phyloP scores from a whole-genome alignment of 2,797 vertebrate species.

The Mico argentatus region DNA sequence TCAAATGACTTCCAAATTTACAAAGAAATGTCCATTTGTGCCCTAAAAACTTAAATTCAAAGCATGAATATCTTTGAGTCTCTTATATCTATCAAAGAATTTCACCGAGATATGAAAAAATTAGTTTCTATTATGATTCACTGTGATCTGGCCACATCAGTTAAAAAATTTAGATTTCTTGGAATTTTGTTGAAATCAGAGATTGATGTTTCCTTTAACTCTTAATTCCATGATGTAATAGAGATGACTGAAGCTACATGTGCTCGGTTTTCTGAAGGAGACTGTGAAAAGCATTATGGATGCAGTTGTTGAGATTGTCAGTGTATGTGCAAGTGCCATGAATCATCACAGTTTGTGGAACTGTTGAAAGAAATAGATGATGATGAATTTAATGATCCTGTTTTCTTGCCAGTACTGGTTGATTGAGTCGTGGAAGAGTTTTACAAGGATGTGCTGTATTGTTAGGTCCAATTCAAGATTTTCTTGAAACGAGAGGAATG shows the following conservation, averaged over 20 bases:
- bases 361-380: background rate
- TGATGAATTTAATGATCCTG: background rate
- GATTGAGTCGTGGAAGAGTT: background rate
- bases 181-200: slow-evolving; percentile 15
- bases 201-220: background rate
- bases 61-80: background rate
- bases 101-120: background rate
- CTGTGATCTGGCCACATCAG: background rate
- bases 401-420: background rate
- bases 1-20: background rate
- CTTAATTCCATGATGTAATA: background rate
- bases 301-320: background rate
- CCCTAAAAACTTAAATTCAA: background rate
- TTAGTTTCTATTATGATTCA: background rate
- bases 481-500: slow-evolving; percentile 2
- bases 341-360: background rate
- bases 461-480: background rate
- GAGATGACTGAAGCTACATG: background rate
- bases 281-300: background rate
- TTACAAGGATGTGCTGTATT: background rate
- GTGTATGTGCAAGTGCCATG: background rate
- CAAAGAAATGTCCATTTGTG: background rate
- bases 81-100: background rate
- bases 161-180: background rate
- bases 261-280: background rate